phyloP scores from a whole-genome alignment of 2,113 vertebrate species.

The Corydoras sp. region DNA sequence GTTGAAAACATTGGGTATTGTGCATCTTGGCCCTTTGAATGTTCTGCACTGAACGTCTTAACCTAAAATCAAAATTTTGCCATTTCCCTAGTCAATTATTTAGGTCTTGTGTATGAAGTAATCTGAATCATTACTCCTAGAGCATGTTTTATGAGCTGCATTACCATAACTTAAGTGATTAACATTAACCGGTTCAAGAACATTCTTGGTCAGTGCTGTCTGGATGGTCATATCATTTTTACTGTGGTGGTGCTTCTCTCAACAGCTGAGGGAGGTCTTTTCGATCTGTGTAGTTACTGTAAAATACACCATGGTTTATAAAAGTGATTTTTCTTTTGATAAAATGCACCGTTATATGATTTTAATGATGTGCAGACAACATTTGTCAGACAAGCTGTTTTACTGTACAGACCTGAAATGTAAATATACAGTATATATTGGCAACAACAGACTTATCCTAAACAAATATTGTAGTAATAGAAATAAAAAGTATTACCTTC shows the following conservation, averaged over 20 bases:
- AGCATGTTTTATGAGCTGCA: constrained; percentile 67
- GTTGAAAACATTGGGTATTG: constrained; percentile 27
- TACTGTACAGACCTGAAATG: constrained; percentile 25
- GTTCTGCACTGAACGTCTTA: constrained; percentile 28
- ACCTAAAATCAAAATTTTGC: constrained; percentile 8
- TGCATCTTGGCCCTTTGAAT: constrained; percentile 26
- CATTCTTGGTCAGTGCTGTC: constrained; percentile 2
- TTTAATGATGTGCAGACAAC: constrained; percentile 4
- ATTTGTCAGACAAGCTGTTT: constrained; percentile 15
- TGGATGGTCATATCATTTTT: constrained; percentile 21
- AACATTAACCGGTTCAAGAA: constrained; percentile 24
- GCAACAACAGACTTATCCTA: background rate
- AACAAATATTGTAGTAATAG: constrained; percentile 7
- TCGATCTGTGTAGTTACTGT: background rate
- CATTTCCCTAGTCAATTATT: constrained; percentile 33
- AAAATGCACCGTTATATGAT: constrained; percentile 22
- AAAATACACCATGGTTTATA: constrained; percentile 17
- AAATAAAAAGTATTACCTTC: background rate
- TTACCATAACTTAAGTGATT: constrained; percentile 51
- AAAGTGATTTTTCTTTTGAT: constrained; percentile 25
- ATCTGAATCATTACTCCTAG: constrained; percentile 39
- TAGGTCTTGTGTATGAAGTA: constrained; percentile 60
- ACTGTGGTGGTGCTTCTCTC: constrained; percentile 1
- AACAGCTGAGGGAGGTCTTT: background rate
- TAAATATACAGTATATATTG: constrained; percentile 17